Base-by-base conservation (phyloP, 2,888 invertebrate species). In the Chloromyia formosa region DNA sequence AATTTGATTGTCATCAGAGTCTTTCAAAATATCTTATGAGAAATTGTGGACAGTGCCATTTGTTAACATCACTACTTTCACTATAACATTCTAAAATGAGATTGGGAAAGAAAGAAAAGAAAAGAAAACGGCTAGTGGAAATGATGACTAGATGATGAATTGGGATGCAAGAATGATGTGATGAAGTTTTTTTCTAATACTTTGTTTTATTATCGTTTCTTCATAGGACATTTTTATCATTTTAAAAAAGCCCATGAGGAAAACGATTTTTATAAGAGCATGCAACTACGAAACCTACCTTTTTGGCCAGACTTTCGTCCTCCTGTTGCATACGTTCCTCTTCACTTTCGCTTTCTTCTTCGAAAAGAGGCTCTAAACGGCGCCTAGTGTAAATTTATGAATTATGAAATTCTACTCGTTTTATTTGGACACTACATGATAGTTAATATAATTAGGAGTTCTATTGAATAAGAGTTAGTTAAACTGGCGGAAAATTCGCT, bases 281-380 rank as follows among this genome's bases (percentile, higher is more conserved):
- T 76, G 76, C 77, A 74, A 75, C 76, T 53, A 64, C 18, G 27
- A 58, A 40, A 66, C 78, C 78, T 78, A 76, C 78, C 78, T 76
- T 78, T 85, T 77, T 76, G 56, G 72, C 75, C 78, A 84, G 78
- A 79, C 84, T 83, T 79, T 84, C 84, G 81, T 83, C 83, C 79
- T 85, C 85, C 81, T 83, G 83, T 74, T 84, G 84, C 18, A 84
- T 84, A 78, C 83, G 83, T 79, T 85, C 84, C 77, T 88, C 87
- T 77, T 87, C 88, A 79, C 90, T 90, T 81, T 92, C 92, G 20
- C 93, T 92, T 79, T 94, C 94, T 85, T 94, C 94, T 85, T 94
- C 94, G 78, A 93, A 89, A 5, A 94, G 88, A 68, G 94, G 94
- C 83, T 94, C 94, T 81, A 94, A 86, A 79, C 94, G 89, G 85